Conservation (phyloP, 2,797 vertebrate genomes). For the Falco cherrug region DNA sequence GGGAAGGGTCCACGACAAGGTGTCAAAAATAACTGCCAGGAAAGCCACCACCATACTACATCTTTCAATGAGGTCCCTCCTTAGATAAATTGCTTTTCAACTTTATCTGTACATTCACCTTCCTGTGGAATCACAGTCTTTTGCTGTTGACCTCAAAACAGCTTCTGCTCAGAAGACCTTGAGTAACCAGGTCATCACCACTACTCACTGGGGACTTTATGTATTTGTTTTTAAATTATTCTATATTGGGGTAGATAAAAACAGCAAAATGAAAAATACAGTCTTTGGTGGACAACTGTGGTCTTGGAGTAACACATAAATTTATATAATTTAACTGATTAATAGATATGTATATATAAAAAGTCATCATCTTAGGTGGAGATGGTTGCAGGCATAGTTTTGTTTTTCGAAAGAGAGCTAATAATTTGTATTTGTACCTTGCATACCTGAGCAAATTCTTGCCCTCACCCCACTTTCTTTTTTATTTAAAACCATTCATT, state of each 20-base stretch:
- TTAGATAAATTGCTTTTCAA: background rate
- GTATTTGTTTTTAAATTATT: background rate
- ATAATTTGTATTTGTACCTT: background rate
- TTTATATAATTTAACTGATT: background rate
- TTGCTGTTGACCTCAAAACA: background rate
- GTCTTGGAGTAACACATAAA: background rate
- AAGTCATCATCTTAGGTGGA: background rate
- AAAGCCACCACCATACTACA: background rate
- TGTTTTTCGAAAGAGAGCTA: background rate
- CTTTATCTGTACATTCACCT: background rate
- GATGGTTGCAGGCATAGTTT: background rate
- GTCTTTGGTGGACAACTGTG: background rate
- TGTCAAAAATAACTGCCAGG: background rate
- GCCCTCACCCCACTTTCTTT: background rate
- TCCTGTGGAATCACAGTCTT: background rate
- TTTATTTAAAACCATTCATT: background rate
- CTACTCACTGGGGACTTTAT: background rate
- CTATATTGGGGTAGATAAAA: background rate
- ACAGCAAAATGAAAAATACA: background rate
- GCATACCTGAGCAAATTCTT: background rate
- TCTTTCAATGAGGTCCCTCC: background rate
- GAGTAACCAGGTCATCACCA: background rate
- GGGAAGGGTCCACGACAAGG: background rate
- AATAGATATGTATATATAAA: background rate
- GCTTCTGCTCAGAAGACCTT: background rate